phyloP scores from a whole-genome alignment of 1,140 invertebrate genomes.

The Drosophila gunungcola region DNA sequence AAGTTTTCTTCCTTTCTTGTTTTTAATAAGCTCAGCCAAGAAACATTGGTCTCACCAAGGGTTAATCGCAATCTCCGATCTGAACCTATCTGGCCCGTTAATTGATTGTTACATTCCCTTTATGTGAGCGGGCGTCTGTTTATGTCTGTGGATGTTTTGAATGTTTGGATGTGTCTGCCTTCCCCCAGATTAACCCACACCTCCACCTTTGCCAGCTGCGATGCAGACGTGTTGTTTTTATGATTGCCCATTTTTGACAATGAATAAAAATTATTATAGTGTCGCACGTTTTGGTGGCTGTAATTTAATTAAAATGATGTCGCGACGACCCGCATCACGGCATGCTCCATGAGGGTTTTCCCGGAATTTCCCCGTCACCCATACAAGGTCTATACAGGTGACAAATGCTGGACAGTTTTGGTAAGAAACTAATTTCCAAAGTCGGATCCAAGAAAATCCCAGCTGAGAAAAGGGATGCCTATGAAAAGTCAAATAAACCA shows the following conservation, averaged over 20 bases:
- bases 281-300: constrained; percentile 79
- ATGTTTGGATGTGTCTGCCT: constrained; percentile 21
- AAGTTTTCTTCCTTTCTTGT: no score
- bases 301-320: constrained; percentile 81
- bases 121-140: constrained; percentile 18
- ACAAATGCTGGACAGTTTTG: constrained; percentile 52
- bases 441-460: constrained; percentile 34
- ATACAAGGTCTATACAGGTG: constrained; percentile 50
- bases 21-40: no score
- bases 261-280: constrained; percentile 82
- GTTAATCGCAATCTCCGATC: constrained; percentile 56
- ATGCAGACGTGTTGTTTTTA: constrained; percentile 80
- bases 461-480: constrained; percentile 61
- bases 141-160: constrained; percentile 18
- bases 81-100: constrained; percentile 69
- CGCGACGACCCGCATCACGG: constrained; percentile 66
- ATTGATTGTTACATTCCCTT: constrained; percentile 79
- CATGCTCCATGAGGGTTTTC: constrained; percentile 70
- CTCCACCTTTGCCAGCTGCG: constrained; percentile 18
- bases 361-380: constrained; percentile 59
- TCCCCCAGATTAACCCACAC: constrained; percentile 8
- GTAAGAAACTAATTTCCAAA: constrained; percentile 42
- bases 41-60: constrained; percentile 4
- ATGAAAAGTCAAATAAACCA: constrained; percentile 65
- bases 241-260: constrained; percentile 76